Conservation (phyloP, 2,113 vertebrate species). For the Dryoscopus gambensis region DNA sequence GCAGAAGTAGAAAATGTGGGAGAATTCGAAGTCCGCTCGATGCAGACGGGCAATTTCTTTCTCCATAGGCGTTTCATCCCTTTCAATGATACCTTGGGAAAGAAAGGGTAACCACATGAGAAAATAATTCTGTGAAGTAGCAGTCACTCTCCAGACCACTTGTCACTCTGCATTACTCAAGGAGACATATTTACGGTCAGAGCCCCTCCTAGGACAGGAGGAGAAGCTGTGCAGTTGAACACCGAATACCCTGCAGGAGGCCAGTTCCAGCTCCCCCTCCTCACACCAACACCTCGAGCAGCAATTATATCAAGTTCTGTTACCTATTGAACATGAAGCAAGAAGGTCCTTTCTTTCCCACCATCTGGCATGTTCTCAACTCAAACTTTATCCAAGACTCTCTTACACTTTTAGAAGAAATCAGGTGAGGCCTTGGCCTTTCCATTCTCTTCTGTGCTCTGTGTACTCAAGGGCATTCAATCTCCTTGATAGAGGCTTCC, state of each 20-base stretch:
- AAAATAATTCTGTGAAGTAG: neutral
- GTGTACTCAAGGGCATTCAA: neutral
- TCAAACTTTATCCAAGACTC: neutral
- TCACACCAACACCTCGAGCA: neutral
- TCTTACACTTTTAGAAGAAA: neutral
- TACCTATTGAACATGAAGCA: neutral
- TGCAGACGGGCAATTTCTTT: slow-evolving; percentile 81
- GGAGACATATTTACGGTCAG: neutral
- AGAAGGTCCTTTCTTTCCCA: neutral
- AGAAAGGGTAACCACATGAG: neutral
- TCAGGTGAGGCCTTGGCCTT: neutral
- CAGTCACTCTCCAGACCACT: neutral
- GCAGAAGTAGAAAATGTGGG: slow-evolving; percentile 89
- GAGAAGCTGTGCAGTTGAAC: neutral
- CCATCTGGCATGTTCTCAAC: neutral
- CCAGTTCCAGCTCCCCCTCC: neutral
- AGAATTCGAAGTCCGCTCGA: slow-evolving; percentile 80
- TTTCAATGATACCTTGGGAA: slow-evolving; percentile 88
- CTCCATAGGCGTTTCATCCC: slow-evolving; percentile 83
- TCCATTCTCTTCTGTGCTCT: neutral
- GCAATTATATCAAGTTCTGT: neutral
- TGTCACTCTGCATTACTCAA: neutral
- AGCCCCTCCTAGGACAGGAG: neutral
- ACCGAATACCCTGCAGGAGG: neutral
- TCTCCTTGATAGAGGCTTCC: neutral